A percentile compares a stretch with the other conserved stretches of the same genome.
Evolutionary conservation across 2,113 vertebrate genomes (phyloP).

Genomic region (Limnothrissa miodon): DNA sequence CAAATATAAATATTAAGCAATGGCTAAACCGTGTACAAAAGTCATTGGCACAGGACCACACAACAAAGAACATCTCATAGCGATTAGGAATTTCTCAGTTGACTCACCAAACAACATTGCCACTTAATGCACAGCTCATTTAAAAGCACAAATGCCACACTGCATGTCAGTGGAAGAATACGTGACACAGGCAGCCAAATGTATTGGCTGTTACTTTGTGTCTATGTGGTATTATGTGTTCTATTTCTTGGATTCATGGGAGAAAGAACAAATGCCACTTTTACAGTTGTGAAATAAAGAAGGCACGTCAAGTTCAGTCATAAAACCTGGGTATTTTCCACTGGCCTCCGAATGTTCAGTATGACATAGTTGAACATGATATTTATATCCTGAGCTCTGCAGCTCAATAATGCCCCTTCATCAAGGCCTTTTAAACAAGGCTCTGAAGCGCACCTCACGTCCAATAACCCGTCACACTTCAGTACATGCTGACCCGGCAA

Average conservation of each 20-base stretch:
- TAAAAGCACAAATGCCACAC: slow-evolving; percentile 33
- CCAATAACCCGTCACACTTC: slow-evolving; percentile 36
- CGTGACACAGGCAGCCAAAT: background rate
- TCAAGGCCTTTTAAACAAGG: slow-evolving; percentile 39
- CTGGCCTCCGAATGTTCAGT: slow-evolving; percentile 16
- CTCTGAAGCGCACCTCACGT: slow-evolving; percentile 23
- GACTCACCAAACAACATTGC: slow-evolving; percentile 44
- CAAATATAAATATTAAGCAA: slow-evolving; percentile 32
- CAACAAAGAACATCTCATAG: slow-evolving; percentile 39
- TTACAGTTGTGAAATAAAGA: slow-evolving; percentile 29
- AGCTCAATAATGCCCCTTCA: slow-evolving; percentile 27
- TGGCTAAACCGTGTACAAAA: slow-evolving; percentile 27
- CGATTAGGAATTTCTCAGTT: slow-evolving; percentile 36
- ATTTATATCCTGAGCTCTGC: slow-evolving; percentile 22
- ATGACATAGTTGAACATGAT: slow-evolving; percentile 32
- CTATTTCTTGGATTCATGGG: slow-evolving; percentile 8
- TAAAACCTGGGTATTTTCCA: slow-evolving; percentile 37
- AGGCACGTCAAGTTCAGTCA: slow-evolving; percentile 17
- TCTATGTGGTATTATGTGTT: slow-evolving; percentile 19
- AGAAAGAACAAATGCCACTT: slow-evolving; percentile 36
- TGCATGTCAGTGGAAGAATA: slow-evolving; percentile 36
- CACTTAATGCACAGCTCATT: slow-evolving; percentile 25
- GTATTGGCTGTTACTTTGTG: slow-evolving; percentile 45
- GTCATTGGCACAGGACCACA: slow-evolving; percentile 37
- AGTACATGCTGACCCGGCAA: slow-evolving; percentile 27